Base-by-base conservation (phyloP, 2,888 invertebrate species). In the Heteromyza rotundicornis region DNA sequence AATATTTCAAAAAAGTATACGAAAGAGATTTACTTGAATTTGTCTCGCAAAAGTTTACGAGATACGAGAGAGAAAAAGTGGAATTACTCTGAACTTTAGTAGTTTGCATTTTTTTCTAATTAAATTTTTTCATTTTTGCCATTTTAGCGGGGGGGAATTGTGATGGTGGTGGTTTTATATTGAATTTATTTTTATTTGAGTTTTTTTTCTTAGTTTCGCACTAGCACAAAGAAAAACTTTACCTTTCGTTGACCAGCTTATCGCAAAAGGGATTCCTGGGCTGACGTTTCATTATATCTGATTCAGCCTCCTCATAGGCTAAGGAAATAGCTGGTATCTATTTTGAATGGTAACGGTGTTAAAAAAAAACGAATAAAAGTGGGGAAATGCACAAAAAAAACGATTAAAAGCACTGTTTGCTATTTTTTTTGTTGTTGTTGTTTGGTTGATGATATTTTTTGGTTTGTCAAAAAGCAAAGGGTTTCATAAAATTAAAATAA, bases 161-260 rank as follows among this genome's bases (percentile, higher is more conserved):
- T 40, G n/a, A 19, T 2, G 20, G 47, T 47, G 47, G 47, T 47
- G 40, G 8, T 40, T 40, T 40, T 7, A 19, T n/a, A n/a, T n/a
- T n/a, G n/a, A n/a, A n/a, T n/a, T n/a, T n/a, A n/a, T n/a, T n/a
- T n/a, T n/a, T n/a, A n/a, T n/a, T n/a, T n/a, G n/a, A 32, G 32
- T 68, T 50, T 27, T 64, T 58, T 68, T 58, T 36, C 40, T 64
- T 62, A 23, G 63, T 60, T n/a, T 16, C 54, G 14, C 27, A 67
- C 70, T 68, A 73, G 71, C 78, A 73, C 74, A 77, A 76, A 76
- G 77, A 74, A 79, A 73, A 79, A 80, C 78, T 77, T 90, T 90
- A 95, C 95, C 97, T 96, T 91, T 94, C 94, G 88, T 97, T 97
- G 86, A 97, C 96, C 85, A 97, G 93, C 89, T 96, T 96, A 90